Conservation (phyloP, 2,113 vertebrate species). For the Halcyon malimbica region DNA sequence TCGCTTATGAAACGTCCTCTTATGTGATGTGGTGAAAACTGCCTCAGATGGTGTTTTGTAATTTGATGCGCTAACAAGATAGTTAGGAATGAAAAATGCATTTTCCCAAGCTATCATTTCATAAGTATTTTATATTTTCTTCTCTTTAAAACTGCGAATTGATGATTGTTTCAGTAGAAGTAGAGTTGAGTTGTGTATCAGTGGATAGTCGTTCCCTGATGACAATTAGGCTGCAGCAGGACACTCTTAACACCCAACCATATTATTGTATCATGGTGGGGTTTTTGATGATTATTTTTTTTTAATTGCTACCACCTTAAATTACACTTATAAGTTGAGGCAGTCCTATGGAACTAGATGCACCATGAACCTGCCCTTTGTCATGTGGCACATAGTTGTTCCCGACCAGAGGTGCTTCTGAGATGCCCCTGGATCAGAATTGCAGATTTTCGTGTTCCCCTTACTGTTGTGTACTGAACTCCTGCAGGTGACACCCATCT, state of each 20-base stretch:
- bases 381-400: background rate
- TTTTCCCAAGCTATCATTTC: conserved; percentile 37
- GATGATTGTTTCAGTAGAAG: background rate
- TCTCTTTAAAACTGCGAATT: background rate
- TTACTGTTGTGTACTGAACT: background rate
- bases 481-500: background rate
- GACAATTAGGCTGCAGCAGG: background rate
- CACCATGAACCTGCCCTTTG: background rate
- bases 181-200: background rate
- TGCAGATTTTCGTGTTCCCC: background rate
- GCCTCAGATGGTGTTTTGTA: conserved; percentile 59
- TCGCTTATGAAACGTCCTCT: conserved; percentile 55
- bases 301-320: background rate
- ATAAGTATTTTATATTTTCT: conserved; percentile 44
- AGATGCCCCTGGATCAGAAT: background rate
- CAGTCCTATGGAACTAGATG: background rate
- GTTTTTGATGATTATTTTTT: background rate
- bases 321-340: background rate
- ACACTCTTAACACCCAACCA: background rate
- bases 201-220: background rate
- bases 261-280: background rate
- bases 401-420: background rate
- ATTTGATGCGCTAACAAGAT: conserved; percentile 64
- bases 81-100: conserved; percentile 64
- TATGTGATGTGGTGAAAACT: conserved; percentile 45